A percentile compares a stretch with the other conserved stretches of the same genome.
Evolutionary conservation across 2,888 invertebrate genomes (phyloP).

Genomic region (Matsumyia berberina): DNA sequence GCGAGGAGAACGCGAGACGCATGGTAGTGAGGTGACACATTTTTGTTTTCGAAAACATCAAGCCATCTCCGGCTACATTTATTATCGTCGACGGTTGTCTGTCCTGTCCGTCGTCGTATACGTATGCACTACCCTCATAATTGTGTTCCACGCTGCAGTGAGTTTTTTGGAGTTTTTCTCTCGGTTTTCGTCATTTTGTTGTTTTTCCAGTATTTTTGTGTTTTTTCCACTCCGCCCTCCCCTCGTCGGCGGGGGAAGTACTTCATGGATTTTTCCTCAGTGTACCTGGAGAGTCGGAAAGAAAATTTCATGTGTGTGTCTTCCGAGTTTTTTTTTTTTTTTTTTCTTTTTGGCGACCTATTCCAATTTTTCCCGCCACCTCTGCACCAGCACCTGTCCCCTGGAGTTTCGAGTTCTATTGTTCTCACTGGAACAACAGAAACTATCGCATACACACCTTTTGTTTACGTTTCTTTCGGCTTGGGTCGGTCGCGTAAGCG

Average conservation of each 20-base stretch:
- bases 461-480: slow-evolving; percentile 68
- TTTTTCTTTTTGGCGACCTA: slow-evolving; percentile 72
- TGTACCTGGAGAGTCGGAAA: background rate
- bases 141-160: slow-evolving; percentile 60
- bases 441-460: slow-evolving; percentile 71
- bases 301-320: slow-evolving; percentile 16
- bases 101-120: slow-evolving; percentile 18
- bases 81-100: slow-evolving; percentile 32
- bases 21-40: slow-evolving; percentile 71
- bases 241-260: slow-evolving; percentile 7
- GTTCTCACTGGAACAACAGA: slow-evolving; percentile 62
- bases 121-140: slow-evolving; percentile 38
- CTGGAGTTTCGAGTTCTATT: slow-evolving; percentile 58
- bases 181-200: slow-evolving; percentile 31
- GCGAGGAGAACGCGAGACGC: slow-evolving; percentile 32
- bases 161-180: slow-evolving; percentile 59
- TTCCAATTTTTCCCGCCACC: slow-evolving; percentile 67
- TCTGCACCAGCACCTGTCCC: slow-evolving; percentile 38
- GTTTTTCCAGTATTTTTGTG: slow-evolving; percentile 15
- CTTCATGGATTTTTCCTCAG: slow-evolving; percentile 35
- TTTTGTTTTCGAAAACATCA: slow-evolving; percentile 50
- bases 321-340: slow-evolving; percentile 33
- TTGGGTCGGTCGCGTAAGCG: slow-evolving; percentile 44
- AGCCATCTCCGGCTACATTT: slow-evolving; percentile 20
- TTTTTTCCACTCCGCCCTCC: slow-evolving; percentile 4